Evolutionary conservation across 2,113 vertebrate genomes (phyloP).

Genomic region (Rhinoptilus africanus): DNA sequence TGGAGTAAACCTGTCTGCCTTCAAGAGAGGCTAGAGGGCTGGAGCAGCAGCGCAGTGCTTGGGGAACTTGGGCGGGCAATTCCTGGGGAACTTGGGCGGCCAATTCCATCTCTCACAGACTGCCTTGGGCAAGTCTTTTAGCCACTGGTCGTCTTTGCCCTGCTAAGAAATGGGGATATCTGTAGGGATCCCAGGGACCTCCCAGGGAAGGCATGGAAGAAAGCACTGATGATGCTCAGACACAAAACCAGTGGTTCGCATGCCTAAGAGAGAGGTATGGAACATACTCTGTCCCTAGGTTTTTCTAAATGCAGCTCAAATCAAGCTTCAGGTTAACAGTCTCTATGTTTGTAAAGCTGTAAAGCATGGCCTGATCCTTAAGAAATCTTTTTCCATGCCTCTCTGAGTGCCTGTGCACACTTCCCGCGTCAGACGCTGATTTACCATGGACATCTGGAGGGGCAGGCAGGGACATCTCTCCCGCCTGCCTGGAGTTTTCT

Average conservation of each 20-base stretch:
- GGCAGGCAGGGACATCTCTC: neutral
- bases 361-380: neutral
- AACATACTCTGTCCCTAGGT: neutral
- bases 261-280: neutral
- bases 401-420: neutral
- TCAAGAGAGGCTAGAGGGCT: neutral
- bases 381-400: neutral
- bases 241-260: neutral
- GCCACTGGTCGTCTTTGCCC: neutral
- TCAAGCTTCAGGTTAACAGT: neutral
- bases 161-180: neutral
- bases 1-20: neutral
- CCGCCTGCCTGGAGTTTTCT: neutral
- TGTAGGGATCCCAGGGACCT: neutral
- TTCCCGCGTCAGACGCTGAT: neutral
- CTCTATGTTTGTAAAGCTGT: neutral
- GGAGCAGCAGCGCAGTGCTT: neutral
- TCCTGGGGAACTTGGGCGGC: neutral
- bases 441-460: neutral
- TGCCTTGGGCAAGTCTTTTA: neutral
- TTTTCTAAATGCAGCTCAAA: neutral
- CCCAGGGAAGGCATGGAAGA: neutral
- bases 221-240: neutral
- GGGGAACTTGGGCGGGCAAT: neutral
- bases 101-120: neutral